A percentile compares a stretch with the other conserved stretches of the same genome.
These are phyloP conservation scores for Physeter macrocephalus DNA, from an alignment of 2,113 vertebrate genomes.

Conservation along the genomic window DNA sequence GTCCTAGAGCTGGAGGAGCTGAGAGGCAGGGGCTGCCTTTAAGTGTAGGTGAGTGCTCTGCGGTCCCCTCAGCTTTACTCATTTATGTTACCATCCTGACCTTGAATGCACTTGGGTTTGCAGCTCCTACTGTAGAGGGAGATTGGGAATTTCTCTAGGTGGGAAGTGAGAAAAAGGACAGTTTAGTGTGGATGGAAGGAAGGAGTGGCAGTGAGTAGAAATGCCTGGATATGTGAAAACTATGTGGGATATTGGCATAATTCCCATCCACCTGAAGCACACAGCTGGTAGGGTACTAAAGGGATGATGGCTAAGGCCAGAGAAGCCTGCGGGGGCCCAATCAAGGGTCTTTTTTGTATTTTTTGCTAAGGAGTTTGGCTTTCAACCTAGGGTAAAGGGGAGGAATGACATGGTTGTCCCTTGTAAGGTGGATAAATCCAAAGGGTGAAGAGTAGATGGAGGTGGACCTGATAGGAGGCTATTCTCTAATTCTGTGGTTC, in stretches of 20 bases:
- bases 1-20: not conserved
- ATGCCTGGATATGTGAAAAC: not conserved
- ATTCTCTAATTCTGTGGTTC: not conserved
- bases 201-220: not conserved
- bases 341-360: not conserved
- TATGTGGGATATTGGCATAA: too few relatives aligned
- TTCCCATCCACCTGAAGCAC: not conserved
- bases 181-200: not conserved
- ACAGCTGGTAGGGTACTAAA: not conserved
- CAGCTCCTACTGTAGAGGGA: not conserved
- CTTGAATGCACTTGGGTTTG: not conserved
- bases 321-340: not conserved
- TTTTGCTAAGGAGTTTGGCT: not conserved
- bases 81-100: not conserved
- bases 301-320: not conserved
- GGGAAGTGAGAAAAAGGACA: not conserved
- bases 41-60: fast-evolving
- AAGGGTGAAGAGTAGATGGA: not conserved
- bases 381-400: not conserved
- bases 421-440: not conserved
- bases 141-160: not conserved
- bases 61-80: not conserved
- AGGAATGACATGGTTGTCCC: not conserved
- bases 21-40: not conserved
- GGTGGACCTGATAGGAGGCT: not conserved